These are phyloP conservation scores for Brachionus rubens DNA, from an alignment of 1,140 invertebrate species.

Conservation along the genomic window DNA sequence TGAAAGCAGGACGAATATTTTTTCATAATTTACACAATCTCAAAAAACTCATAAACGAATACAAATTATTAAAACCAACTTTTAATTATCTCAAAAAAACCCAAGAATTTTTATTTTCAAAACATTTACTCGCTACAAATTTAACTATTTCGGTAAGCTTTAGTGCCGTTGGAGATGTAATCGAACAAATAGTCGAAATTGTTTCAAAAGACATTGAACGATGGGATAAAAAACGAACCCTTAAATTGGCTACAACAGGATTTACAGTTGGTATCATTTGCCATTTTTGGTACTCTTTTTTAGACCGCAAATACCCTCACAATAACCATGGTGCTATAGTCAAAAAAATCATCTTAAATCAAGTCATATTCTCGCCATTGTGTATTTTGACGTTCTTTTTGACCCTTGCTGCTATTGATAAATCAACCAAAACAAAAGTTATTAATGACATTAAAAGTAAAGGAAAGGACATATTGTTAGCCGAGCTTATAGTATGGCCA, in stretches of 20 bases:
- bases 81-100: not conserved
- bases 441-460: conserved; percentile 73
- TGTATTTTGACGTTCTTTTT: conserved; percentile 77
- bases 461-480: conserved; percentile 73
- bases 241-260: conserved; percentile 62
- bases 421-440: conserved; percentile 64
- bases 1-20: conserved; percentile 30
- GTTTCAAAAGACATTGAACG: not conserved
- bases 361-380: conserved; percentile 79
- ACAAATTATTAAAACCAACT: not conserved
- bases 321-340: conserved; percentile 68
- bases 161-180: not conserved
- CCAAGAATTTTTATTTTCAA: conserved; percentile 7
- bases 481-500: conserved; percentile 77
- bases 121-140: conserved; percentile 15
- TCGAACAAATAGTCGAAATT: conserved; percentile 9
- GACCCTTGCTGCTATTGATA: conserved; percentile 72
- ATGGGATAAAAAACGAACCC: conserved; percentile 56
- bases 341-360: conserved; percentile 82
- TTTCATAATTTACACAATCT: conserved; percentile 25
- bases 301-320: conserved; percentile 71
- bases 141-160: conserved; percentile 4
- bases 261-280: conserved; percentile 74
- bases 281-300: conserved; percentile 76
- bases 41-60: not conserved